Base-by-base conservation (phyloP, 2,888 invertebrate species). In the Drosophila colorata region DNA sequence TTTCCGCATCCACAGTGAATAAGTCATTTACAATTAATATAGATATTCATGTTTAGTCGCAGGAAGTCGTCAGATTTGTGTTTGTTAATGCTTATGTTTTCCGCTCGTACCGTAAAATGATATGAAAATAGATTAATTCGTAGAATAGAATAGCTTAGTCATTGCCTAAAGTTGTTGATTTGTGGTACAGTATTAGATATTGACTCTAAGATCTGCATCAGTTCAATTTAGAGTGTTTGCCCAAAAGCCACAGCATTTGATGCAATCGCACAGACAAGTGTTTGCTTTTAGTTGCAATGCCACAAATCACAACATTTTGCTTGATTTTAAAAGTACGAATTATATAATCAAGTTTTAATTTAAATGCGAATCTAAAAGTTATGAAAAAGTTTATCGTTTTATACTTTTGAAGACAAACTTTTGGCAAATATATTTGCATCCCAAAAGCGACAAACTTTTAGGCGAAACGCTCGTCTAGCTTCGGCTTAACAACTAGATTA, bases 311-410 rank as follows among this genome's bases (percentile, higher is more conserved):
- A 20, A 46, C 31, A 38, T 31, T 46, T n/a, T 5, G 25, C 18
- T 38, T 38, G 14, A 28, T 51, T 13, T 14, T 13, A 6, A 11
- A 40, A 40, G 13, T 16, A 13, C 5, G 8, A 44, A 16, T 23
- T 2, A 38, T 18, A 49, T 33, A 49, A 57, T 41, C 40, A 33
- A 38, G 18, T 51, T 69, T 69, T 37, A 63, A 63, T 51, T 61
- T 63, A 35, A 37, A 37, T 48, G 7, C 11, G n/a, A 49, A 37
- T 33, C 33, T 31, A 61, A 61, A 55, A 69, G 44, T 55, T 61
- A 37, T n/a, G 13, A n/a, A 9, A 68, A 74, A 61, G 23, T 61
- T 57, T 18, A 49, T 13, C 8, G 28, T 46, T 66, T 49, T 4
- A 44, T 23, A 35, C 8, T 41, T 52, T 23, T 38, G 13, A 13